Evolutionary conservation across 2,113 vertebrate species (phyloP).

Genomic region (Gorsachius goisagi): DNA sequence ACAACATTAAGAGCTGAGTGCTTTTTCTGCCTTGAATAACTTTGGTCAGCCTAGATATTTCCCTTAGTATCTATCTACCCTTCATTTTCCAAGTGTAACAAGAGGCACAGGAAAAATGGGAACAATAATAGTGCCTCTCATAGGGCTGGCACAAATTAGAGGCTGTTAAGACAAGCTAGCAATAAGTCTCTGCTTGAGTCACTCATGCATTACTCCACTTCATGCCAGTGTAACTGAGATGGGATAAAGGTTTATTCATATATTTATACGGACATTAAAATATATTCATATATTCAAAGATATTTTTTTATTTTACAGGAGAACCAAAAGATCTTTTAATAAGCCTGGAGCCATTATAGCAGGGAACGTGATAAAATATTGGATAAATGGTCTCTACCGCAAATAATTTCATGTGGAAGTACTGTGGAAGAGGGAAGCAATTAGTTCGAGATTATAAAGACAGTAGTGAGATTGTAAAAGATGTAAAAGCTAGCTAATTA

Average conservation of each 20-base stretch:
- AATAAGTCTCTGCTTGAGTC: neutral
- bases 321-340: neutral
- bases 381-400: neutral
- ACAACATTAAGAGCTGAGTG: neutral
- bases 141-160: neutral
- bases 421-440: neutral
- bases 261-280: constrained; percentile 3
- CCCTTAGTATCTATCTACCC: neutral
- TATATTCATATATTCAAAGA: neutral
- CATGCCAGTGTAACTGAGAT: neutral
- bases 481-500: neutral
- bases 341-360: neutral
- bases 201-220: neutral
- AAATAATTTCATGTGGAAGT: constrained; percentile 10
- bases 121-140: neutral
- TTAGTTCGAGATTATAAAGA: neutral
- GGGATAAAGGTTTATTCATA: neutral
- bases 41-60: neutral
- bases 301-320: constrained; percentile 16
- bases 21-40: neutral
- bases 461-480: neutral
- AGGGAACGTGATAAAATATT: neutral
- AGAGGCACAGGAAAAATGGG: neutral
- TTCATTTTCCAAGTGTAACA: neutral
- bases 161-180: neutral